Conservation (phyloP, 1,140 invertebrate genomes). For the Trachymyrmex cornetzi region DNA sequence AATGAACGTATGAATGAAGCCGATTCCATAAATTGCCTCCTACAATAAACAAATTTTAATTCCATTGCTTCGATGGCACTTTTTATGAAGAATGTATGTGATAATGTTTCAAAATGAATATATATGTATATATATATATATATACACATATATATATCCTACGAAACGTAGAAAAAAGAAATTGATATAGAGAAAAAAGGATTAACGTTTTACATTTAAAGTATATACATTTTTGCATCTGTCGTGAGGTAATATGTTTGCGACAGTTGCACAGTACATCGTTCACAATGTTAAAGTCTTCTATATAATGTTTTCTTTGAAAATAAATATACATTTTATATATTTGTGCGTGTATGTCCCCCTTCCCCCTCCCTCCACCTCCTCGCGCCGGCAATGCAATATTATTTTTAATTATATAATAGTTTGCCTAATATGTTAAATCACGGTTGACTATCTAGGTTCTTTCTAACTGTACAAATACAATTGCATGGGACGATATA, state of each 20-base stretch:
- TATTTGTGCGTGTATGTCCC: background rate
- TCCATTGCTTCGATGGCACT: background rate
- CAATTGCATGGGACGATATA: conserved; percentile 96
- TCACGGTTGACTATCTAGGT: conserved; percentile 5
- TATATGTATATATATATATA: too few relatives aligned
- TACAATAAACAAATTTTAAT: conserved; percentile 29
- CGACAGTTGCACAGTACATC: conserved; percentile 18
- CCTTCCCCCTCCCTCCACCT: too few relatives aligned
- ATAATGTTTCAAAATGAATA: background rate
- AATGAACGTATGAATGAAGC: background rate
- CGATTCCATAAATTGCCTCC: conserved; percentile 25
- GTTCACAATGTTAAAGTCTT: conserved; percentile 5
- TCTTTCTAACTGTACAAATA: conserved; percentile 93
- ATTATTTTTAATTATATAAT: too few relatives aligned
- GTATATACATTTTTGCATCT: conserved; percentile 3
- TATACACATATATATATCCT: background rate
- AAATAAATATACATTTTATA: conserved; percentile 20
- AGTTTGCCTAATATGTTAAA: too few relatives aligned
- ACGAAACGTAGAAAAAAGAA: background rate
- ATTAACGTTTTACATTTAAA: conserved; percentile 6
- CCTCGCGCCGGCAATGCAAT: too few relatives aligned
- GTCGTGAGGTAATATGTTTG: background rate
- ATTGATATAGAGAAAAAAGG: background rate
- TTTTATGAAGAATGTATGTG: conserved; percentile 24
- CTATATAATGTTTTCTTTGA: background rate